Base-by-base conservation (phyloP, 2,797 vertebrate species). In the Tragopan temminckii region DNA sequence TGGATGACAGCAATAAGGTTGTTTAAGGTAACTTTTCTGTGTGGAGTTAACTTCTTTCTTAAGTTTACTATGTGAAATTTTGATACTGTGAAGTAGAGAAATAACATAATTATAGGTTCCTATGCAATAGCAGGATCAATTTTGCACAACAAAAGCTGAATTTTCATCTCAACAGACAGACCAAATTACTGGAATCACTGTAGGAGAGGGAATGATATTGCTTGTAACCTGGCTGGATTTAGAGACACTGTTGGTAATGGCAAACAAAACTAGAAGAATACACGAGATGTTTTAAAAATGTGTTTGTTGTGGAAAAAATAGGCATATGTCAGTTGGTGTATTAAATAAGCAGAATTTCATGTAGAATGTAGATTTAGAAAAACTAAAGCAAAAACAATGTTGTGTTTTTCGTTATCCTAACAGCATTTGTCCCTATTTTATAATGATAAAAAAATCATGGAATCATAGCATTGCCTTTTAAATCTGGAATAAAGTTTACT, bases 1-100 rank as follows among this genome's bases (percentile, higher is more conserved):
- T 99, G 99, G 99, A 98, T 99, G 98, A 99, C 99, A 31, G 99
- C 99, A 93, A 98, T 99, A 98, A 98, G 99, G 94, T 98, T 99
- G 97, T 98, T 99, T 95, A 99, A 99, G 99, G 99, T 99, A 98
- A 97, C 89, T 55, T 93, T 67, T 61, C 45, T 62, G n/a, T 46
- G 35, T 59, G 11, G 31, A 29, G 7, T 82, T 89, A 57, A 42
- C 78, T 89, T 89, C 48, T 66, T 78, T 17, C 38, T 57, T 29
- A 64, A 68, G 40, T 43, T 50, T 69, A 38, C 33, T 48, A 3
- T 71, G 3, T 76, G 72, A 74, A 64, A 55, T 79, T 86, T 70
- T 89, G 48, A 40, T 66, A 38, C 8, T 53, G 7, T 57, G 29
- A 2, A 11, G 31, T 77, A 67, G 45, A 79, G 45, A 69, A 35